Percentiles rank a stretch among this genome's conserved stretches.
These are phyloP conservation scores for Pyralis farinalis DNA, from an alignment of 2,888 invertebrate species.

Conservation along the genomic window DNA sequence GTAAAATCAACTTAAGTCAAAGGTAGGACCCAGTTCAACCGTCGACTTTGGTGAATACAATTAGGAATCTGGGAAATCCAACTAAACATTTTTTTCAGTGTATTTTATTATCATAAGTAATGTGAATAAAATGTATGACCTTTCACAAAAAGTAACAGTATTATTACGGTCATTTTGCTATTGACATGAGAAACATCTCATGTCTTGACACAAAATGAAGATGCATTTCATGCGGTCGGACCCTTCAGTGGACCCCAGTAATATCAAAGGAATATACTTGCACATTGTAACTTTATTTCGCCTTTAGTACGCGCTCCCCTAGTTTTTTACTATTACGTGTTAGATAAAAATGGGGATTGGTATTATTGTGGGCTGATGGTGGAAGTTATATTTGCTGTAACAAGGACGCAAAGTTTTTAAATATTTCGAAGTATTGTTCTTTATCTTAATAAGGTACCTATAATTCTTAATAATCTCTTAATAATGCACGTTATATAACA, in stretches of 20 bases:
- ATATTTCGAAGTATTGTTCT: too few relatives aligned
- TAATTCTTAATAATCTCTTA: too few relatives aligned
- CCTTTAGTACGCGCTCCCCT: slow-evolving; percentile 5
- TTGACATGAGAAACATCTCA: slow-evolving; percentile 15
- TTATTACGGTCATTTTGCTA: slow-evolving; percentile 1
- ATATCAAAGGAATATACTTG: slow-evolving; percentile 9
- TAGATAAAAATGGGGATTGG: slow-evolving; percentile 3
- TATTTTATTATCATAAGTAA: too few relatives aligned
- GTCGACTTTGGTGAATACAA: too few relatives aligned
- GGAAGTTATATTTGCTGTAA: not conserved
- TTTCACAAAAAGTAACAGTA: too few relatives aligned
- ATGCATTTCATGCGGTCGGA: slow-evolving; percentile 16
- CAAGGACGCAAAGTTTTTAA: not conserved
- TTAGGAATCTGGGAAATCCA: too few relatives aligned
- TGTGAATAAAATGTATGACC: too few relatives aligned
- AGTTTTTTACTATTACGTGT: slow-evolving; percentile 5
- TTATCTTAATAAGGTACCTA: too few relatives aligned
- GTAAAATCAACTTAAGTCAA: too few relatives aligned
- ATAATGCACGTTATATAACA: too few relatives aligned
- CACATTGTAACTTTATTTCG: slow-evolving; percentile 9
- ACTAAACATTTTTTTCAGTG: too few relatives aligned
- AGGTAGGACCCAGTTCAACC: too few relatives aligned
- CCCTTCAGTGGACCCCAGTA: slow-evolving; percentile 9
- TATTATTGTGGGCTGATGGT: not conserved
- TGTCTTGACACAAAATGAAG: slow-evolving; percentile 17